phyloP scores from a whole-genome alignment of 30 jellyfish, hydroid and myxozoan genomes.

The Sanderia malayensis region DNA sequence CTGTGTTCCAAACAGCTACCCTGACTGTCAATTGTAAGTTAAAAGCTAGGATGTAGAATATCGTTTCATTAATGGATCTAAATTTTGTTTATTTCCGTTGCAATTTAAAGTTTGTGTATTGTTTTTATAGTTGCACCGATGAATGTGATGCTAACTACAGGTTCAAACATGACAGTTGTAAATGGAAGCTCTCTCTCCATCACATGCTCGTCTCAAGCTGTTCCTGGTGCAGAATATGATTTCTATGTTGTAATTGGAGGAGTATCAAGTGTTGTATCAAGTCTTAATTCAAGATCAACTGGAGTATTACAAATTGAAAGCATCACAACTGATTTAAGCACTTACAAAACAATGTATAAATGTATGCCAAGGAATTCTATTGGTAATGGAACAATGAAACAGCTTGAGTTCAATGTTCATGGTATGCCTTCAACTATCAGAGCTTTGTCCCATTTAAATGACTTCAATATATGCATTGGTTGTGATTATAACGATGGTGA shows the following conservation, averaged over 20 bases:
- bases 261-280: not conserved
- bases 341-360: slow-evolving; percentile 5
- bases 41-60: too few species aligned
- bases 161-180: not conserved
- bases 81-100: too few species aligned
- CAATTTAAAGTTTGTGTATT: too few species aligned
- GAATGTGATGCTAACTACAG: not conserved
- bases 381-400: slow-evolving; percentile 15
- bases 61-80: too few species aligned
- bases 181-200: not conserved
- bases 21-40: slow-evolving; percentile 41
- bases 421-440: slow-evolving; percentile 6
- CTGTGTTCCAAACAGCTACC: slow-evolving; percentile 7
- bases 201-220: not conserved
- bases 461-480: too few species aligned
- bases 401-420: not conserved
- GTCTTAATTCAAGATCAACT: slow-evolving; percentile 1
- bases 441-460: too few species aligned
- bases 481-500: not conserved
- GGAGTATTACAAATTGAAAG: not conserved
- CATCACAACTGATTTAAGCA: not conserved
- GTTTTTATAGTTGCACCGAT: not conserved
- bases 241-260: not conserved
- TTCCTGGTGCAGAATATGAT: not conserved
- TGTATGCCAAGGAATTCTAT: slow-evolving; percentile 9